Evolutionary conservation across 2,113 vertebrate genomes (phyloP).

Genomic region (Formicarius rufipectus): DNA sequence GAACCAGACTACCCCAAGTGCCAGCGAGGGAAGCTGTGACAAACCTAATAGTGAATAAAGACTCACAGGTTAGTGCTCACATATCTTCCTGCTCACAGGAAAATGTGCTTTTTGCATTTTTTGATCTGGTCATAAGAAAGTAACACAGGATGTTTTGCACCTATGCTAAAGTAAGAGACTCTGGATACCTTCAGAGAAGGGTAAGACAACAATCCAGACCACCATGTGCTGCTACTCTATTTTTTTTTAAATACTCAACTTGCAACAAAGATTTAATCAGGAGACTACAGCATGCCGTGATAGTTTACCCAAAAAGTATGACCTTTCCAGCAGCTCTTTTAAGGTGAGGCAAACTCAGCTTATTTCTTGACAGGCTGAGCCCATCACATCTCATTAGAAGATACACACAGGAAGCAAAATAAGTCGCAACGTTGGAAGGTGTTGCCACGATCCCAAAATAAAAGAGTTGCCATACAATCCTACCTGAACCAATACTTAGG

Average conservation of each 20-base stretch:
- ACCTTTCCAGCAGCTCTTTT: background rate
- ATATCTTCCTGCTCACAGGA: background rate
- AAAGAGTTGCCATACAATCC: background rate
- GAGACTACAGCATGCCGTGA: background rate
- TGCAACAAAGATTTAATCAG: background rate
- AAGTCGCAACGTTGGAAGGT: background rate
- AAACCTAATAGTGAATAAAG: background rate
- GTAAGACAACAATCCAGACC: background rate
- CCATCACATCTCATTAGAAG: background rate
- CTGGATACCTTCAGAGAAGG: background rate
- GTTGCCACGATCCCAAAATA: background rate
- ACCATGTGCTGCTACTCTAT: background rate
- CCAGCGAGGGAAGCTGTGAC: background rate
- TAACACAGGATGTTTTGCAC: background rate
- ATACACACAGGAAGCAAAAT: background rate
- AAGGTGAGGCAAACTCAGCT: background rate
- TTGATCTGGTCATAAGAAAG: background rate
- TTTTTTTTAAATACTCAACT: background rate
- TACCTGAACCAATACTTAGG: background rate
- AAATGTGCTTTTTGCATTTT: background rate
- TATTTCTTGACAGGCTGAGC: background rate
- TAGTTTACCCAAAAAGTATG: background rate
- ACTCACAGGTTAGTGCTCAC: background rate
- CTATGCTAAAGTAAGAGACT: background rate
- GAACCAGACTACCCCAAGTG: background rate